These are phyloP conservation scores for Gadopsis bispinosus DNA, from an alignment of 2,797 vertebrate genomes.

Conservation along the genomic window DNA sequence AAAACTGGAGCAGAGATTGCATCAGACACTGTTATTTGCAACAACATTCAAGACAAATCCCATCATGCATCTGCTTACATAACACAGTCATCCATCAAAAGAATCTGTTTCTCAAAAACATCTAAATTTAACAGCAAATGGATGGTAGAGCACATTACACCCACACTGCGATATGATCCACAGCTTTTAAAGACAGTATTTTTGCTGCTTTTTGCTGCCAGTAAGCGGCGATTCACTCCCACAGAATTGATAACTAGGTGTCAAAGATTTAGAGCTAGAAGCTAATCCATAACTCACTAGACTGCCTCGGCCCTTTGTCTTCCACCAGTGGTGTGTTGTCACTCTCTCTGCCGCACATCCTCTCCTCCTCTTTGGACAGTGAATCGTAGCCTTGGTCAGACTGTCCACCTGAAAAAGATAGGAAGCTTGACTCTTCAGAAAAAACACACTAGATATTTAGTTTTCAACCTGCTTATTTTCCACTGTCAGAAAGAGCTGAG, in stretches of 20 bases:
- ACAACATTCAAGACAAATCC: slow-evolving; percentile 33
- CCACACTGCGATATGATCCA: slow-evolving; percentile 52
- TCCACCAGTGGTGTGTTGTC: slow-evolving; percentile 83
- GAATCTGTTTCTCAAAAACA: slow-evolving; percentile 43
- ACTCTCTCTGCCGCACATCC: slow-evolving; percentile 84
- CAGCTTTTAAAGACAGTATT: slow-evolving; percentile 49
- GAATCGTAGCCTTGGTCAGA: slow-evolving; percentile 93
- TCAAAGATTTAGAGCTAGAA: slow-evolving; percentile 42
- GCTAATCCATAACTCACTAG: slow-evolving; percentile 78
- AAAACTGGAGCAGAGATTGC: slow-evolving; percentile 17
- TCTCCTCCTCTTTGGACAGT: slow-evolving; percentile 92
- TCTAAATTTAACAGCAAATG: slow-evolving; percentile 64
- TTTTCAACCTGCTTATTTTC: slow-evolving; percentile 17
- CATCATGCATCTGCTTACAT: slow-evolving; percentile 47
- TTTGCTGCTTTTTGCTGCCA: slow-evolving; percentile 39
- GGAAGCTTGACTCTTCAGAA: slow-evolving; percentile 24
- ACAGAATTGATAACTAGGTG: slow-evolving; percentile 29
- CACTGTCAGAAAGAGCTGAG: slow-evolving; percentile 23
- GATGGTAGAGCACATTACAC: slow-evolving; percentile 36
- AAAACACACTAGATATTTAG: slow-evolving; percentile 1
- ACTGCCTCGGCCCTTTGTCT: slow-evolving; percentile 88
- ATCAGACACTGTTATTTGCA: slow-evolving; percentile 17
- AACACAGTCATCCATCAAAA: slow-evolving; percentile 49
- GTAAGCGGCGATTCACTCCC: slow-evolving; percentile 40
- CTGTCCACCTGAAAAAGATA: slow-evolving; percentile 87